phyloP scores from a whole-genome alignment of 2,797 vertebrate genomes.

The Champsocephalus gunnari region DNA sequence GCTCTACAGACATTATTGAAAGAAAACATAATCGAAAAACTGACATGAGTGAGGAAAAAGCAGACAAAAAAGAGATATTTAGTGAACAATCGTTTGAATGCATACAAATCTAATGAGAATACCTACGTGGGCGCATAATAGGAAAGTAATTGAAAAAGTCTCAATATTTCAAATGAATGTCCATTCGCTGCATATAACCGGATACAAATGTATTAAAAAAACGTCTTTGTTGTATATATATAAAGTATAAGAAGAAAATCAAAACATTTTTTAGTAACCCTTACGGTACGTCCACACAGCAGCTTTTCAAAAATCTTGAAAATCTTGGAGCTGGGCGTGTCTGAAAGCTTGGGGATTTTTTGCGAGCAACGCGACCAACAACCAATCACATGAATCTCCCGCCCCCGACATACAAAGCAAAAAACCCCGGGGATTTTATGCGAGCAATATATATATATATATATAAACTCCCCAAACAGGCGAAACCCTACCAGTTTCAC shows the following conservation, averaged over 20 bases:
- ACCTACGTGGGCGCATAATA: not conserved
- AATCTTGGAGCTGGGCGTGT: too few species aligned
- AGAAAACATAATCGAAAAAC: slow-evolving; percentile 1
- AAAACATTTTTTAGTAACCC: not conserved
- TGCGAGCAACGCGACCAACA: too few species aligned
- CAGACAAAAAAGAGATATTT: not conserved
- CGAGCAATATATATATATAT: too few species aligned
- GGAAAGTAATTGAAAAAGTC: not conserved
- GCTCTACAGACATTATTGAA: slow-evolving; percentile 15
- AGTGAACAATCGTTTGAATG: not conserved
- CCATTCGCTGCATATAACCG: not conserved
- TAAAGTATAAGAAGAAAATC: not conserved
- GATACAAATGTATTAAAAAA: not conserved
- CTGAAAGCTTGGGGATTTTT: too few species aligned
- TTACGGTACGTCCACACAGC: not conserved
- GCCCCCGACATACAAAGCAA: too few species aligned
- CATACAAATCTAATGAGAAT: not conserved
- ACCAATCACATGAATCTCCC: too few species aligned
- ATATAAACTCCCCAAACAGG: too few species aligned
- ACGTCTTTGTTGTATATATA: too few species aligned
- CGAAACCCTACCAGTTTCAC: too few species aligned
- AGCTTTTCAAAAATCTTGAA: too few species aligned
- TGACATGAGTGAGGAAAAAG: slow-evolving; percentile 12
- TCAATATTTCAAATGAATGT: not conserved
- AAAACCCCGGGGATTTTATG: too few species aligned